Evolutionary conservation across 1,140 invertebrate genomes (phyloP).

Genomic region (Sycophila sp.): DNA sequence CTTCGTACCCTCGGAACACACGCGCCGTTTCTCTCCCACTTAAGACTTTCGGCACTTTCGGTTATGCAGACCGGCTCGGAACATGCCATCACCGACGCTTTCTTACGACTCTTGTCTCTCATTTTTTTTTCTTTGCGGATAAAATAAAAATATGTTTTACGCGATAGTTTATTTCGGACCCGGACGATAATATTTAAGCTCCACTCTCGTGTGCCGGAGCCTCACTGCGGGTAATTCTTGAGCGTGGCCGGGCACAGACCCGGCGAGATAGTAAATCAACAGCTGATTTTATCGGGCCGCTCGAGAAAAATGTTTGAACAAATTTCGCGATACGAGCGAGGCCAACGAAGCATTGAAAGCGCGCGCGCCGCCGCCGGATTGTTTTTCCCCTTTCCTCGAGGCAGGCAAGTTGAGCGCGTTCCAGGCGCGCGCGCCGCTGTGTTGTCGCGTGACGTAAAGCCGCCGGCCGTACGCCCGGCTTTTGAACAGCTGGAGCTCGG

Average conservation of each 20-base stretch:
- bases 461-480: background rate
- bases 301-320: no score
- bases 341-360: background rate
- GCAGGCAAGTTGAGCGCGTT: background rate
- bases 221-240: no score
- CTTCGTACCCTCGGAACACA: background rate
- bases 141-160: no score
- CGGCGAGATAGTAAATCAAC: no score
- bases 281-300: no score
- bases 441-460: slow-evolving; percentile 26
- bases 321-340: background rate
- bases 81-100: no score
- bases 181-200: no score
- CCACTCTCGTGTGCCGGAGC: no score
- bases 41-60: background rate
- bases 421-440: background rate
- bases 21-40: background rate
- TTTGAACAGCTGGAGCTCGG: slow-evolving; percentile 12
- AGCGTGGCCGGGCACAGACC: no score
- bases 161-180: no score
- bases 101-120: background rate
- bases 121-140: background rate
- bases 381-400: background rate
- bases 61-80: no score
- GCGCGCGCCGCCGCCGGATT: background rate